Percentiles rank a stretch among this genome's conserved stretches.
phyloP scores from a whole-genome alignment of 2,797 vertebrate species.

The Cyprinodon diabolis region DNA sequence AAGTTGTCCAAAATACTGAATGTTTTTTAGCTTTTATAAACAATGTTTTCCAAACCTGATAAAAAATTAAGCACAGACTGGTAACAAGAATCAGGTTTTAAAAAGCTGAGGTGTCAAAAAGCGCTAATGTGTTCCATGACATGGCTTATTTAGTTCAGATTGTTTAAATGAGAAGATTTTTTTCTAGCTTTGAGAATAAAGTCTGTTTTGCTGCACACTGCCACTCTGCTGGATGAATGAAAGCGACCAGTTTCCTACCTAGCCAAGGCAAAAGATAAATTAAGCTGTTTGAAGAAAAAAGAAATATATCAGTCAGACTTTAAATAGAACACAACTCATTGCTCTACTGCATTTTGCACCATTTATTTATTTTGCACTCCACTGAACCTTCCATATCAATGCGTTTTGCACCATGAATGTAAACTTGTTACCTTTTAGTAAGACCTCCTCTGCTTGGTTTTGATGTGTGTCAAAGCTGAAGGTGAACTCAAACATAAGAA shows the following conservation, averaged over 20 bases:
- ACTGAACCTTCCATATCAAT: no score
- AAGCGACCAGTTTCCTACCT: not conserved
- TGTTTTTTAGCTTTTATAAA: not conserved
- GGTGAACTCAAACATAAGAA: no score
- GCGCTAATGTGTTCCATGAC: no score
- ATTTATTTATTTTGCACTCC: no score
- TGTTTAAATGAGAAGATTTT: not conserved
- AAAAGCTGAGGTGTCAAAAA: not conserved
- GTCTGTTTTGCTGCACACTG: not conserved
- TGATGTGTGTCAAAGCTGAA: no score
- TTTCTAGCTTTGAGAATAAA: not conserved
- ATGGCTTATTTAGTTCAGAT: not conserved
- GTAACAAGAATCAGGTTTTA: not conserved
- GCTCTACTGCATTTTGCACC: no score
- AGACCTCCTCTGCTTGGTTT: no score
- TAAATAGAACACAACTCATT: no score
- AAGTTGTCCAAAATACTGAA: no score
- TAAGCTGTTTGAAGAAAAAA: not conserved
- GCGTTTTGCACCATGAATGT: no score
- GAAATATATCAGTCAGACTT: not conserved
- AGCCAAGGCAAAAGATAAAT: not conserved
- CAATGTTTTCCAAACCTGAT: not conserved
- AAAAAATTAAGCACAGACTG: not conserved
- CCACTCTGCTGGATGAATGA: not conserved
- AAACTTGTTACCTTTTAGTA: no score